phyloP scores from a whole-genome alignment of 2,113 vertebrate species.

The cat (Felis catus) region DNA sequence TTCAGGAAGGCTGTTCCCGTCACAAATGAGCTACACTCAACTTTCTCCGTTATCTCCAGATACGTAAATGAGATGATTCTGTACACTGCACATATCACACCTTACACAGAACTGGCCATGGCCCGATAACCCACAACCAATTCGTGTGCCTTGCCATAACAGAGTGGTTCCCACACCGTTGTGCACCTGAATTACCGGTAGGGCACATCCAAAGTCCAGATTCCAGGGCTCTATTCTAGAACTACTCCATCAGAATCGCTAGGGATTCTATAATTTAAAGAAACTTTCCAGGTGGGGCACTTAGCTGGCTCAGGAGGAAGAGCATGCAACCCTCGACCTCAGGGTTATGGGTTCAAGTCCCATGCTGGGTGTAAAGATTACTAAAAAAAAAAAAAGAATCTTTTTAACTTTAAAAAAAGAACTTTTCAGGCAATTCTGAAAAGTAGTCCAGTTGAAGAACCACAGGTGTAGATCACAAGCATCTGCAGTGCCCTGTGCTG shows the following conservation, averaged over 20 bases:
- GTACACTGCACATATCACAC: background rate
- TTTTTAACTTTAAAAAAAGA: background rate
- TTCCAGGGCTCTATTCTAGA: background rate
- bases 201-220: background rate
- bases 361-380: background rate
- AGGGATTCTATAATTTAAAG: background rate
- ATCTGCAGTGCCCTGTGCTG: background rate
- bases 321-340: background rate
- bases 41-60: background rate
- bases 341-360: background rate
- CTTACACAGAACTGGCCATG: background rate
- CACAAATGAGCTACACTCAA: fast-evolving
- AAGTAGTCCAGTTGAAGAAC: background rate
- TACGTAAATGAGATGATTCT: background rate
- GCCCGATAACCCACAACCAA: background rate
- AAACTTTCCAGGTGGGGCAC: background rate
- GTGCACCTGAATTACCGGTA: background rate
- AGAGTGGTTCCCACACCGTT: background rate
- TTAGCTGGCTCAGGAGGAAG: background rate
- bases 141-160: background rate
- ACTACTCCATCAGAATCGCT: background rate
- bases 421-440: background rate
- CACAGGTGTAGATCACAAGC: background rate
- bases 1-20: background rate
- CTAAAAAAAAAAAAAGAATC: background rate